Percentiles rank a stretch among this genome's conserved stretches.
These are phyloP conservation scores for Heterocephalus glaber DNA, from an alignment of 2,113 vertebrate genomes.

Conservation along the genomic window DNA sequence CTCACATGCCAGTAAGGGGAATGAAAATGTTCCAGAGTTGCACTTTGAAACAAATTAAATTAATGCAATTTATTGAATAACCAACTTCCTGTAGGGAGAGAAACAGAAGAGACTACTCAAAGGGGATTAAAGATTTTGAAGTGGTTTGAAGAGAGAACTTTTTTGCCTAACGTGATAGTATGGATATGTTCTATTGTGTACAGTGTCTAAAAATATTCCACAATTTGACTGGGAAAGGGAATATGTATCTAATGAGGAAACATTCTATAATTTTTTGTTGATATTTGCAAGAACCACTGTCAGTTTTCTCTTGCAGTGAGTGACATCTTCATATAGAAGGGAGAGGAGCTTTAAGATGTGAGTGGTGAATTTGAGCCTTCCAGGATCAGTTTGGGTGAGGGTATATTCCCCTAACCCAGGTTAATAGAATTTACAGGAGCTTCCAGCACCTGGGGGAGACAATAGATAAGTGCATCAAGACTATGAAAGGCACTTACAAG, in stretches of 20 bases:
- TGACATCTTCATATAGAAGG: neutral
- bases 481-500: neutral
- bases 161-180: neutral
- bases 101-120: neutral
- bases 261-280: neutral
- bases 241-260: neutral
- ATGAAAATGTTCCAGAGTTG: neutral
- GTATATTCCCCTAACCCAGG: neutral
- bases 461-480: neutral
- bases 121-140: neutral
- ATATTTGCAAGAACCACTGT: neutral
- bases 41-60: constrained; percentile 5
- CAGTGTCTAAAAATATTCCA: constrained; percentile 22
- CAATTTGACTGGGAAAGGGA: neutral
- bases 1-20: neutral
- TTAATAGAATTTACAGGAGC: neutral
- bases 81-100: neutral
- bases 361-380: neutral
- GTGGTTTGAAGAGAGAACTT: neutral
- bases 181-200: neutral
- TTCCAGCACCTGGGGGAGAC: rapidly evolving
- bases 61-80: neutral
- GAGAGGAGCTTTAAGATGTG: neutral
- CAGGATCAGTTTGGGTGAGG: neutral
- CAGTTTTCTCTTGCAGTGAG: neutral